These are phyloP conservation scores for Callyntrura guangdongensis DNA, from an alignment of 2,888 invertebrate genomes.

Conservation along the genomic window DNA sequence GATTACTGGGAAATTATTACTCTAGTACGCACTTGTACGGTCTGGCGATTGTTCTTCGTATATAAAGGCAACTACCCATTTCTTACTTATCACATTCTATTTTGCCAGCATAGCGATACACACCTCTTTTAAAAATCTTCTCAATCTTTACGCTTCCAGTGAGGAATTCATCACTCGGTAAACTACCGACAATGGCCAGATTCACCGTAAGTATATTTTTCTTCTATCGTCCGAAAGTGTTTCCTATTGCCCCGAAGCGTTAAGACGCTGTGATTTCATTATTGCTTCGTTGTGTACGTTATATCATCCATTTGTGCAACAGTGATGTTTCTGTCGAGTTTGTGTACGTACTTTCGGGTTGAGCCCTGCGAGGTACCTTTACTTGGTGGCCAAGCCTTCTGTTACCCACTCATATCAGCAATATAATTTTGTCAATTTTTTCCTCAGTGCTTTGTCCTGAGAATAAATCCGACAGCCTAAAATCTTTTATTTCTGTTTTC, in stretches of 20 bases:
- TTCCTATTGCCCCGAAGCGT: slow-evolving; percentile 20
- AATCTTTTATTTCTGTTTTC: too few relatives aligned
- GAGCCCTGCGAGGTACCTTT: too few relatives aligned
- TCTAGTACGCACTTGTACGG: slow-evolving; percentile 41
- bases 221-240: neutral
- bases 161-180: slow-evolving; percentile 30
- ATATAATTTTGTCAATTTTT: too few relatives aligned
- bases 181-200: slow-evolving; percentile 81
- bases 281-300: too few relatives aligned
- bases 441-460: too few relatives aligned
- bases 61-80: slow-evolving; percentile 63
- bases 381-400: too few relatives aligned
- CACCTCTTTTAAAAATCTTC: neutral
- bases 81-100: slow-evolving; percentile 62
- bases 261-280: too few relatives aligned
- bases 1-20: slow-evolving; percentile 68
- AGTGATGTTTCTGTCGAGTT: too few relatives aligned
- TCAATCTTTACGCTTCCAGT: slow-evolving; percentile 47
- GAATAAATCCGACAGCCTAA: too few relatives aligned
- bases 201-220: slow-evolving; percentile 81
- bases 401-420: too few relatives aligned
- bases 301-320: too few relatives aligned
- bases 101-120: slow-evolving; percentile 62
- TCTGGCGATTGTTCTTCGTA: slow-evolving; percentile 50
- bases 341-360: too few relatives aligned